Evolutionary conservation across 2,797 vertebrate species (phyloP), one percentile per base, ranked within the genome.

Genomic region (Benthosema pterotum): DNA sequence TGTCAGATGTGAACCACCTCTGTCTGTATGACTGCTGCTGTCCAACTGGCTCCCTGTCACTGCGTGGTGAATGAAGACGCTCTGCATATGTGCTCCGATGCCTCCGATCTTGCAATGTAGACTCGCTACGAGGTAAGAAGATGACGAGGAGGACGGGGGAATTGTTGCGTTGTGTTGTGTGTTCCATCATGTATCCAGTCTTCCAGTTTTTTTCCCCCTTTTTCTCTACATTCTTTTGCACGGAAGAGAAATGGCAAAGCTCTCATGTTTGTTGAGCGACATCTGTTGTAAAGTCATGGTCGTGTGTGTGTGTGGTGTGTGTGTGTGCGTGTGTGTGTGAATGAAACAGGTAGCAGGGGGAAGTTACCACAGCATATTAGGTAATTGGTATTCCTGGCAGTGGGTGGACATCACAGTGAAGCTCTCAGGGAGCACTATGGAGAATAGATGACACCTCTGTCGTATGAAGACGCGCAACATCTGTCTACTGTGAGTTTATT

Each of bases 71-170:
- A n/a, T n/a, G 85, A 92, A 90, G 88, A 91, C 82, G 57, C 83
- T 19, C 77, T 32, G 47, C 86, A 77, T 87, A 86, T 89, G 88
- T 88, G 89, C 85, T 82, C 89, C 84, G 79, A 93, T 93, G 92
- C 87, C 87, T 91, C 83, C 84, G 54, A 83, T 2, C 5, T 7
- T 5, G 5, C 28, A 83, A 89, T 82, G 85, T 87, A 88, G 85
- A 80, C 87, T 81, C 79, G 77, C 87, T 81, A 77, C 84, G 83
- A 90, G 90, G 89, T 92, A 92, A 84, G 90, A 80, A 43, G 53
- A 75, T 48, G 69, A 25, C 5, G 25, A 25, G 25, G 5, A 7
- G 28, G n/a, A n/a, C n/a, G 32, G 32, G 54, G 25, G 63, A 71
- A 49, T 75, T 52, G 49, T 57, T 38, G 32, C 11, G 25, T 49